Base-by-base conservation (phyloP, 2,888 invertebrate species). In the Metellina segmentata region DNA sequence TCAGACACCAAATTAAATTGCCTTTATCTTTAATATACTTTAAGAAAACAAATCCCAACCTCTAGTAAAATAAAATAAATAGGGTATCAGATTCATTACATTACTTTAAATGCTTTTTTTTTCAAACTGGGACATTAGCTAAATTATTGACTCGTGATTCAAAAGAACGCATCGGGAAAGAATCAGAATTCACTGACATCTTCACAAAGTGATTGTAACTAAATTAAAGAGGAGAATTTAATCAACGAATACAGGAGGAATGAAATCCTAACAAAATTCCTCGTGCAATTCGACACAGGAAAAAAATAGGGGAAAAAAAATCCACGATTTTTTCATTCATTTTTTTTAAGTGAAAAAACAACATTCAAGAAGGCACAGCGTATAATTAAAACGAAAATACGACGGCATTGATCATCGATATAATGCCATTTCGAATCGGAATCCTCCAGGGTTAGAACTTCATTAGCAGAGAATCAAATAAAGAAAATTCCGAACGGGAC, bases 391-490 rank as follows among this genome's bases (percentile, higher is more conserved):
- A 91, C 72, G 82, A 82, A 86, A 91, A 86, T 91, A 86, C 74
- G 78, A 74, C 53, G 52, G 8, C 71, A 91, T 83, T 83, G 91
- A 87, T 87, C 87, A 82, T 78, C 87, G 83, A 91, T 91, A 87
- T 69, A 88, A 72, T 19, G 81, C 72, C 61, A 83, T 72, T 83
- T 83, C 49, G 83, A 91, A 83, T 87, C 72, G 75, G 72, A 78
- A 79, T 86, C 74, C 91, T 87, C 81, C 9, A 85, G 83, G 87
- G 87, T 52, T 77, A 87, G 77, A 91, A 83, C 87, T 91, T 91
- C 91, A 87, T 87, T 91, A 83, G 71, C 49, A 49, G 72, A 87
- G 82, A 91, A 91, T 87, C 74, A 72, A 91, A 91, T 91, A 91
- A 91, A 91, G 82, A 91, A 91, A 81, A 79, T 82, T 91, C 78